These are phyloP conservation scores for Phoenicopterus ruber DNA, from an alignment of 2,113 vertebrate species.

Conservation along the genomic window DNA sequence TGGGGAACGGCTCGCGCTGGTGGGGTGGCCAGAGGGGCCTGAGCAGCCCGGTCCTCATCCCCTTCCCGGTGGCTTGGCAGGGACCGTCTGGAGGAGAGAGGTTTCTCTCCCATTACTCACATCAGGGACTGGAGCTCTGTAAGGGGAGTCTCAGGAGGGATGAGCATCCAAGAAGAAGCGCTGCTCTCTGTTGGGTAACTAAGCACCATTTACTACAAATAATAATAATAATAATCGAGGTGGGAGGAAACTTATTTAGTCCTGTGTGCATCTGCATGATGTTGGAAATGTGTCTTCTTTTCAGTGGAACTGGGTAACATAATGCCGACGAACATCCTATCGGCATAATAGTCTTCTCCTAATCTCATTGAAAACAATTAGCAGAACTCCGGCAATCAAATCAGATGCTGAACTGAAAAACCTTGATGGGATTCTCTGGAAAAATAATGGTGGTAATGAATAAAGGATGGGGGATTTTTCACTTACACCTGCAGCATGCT, in stretches of 20 bases:
- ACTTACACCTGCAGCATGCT: background rate
- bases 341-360: background rate
- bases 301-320: background rate
- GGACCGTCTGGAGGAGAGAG: background rate
- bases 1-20: no score
- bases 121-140: background rate
- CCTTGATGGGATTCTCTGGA: background rate
- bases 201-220: background rate
- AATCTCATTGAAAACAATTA: conserved; percentile 45
- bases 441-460: background rate
- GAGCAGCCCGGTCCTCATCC: background rate
- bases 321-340: background rate
- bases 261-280: background rate
- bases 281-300: background rate
- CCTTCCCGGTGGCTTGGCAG: background rate
- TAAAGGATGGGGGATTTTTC: background rate
- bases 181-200: background rate
- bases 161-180: background rate
- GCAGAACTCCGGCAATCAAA: conserved; percentile 2
- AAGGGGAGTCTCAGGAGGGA: background rate
- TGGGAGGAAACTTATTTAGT: background rate
- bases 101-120: background rate
- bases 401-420: conserved; percentile 9
- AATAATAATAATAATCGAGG: background rate
- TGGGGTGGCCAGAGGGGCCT: background rate